A percentile compares a stretch with the other conserved stretches of the same genome.
Evolutionary conservation across 2,797 vertebrate species (phyloP).

Genomic region (Sebastes hubbsi): DNA sequence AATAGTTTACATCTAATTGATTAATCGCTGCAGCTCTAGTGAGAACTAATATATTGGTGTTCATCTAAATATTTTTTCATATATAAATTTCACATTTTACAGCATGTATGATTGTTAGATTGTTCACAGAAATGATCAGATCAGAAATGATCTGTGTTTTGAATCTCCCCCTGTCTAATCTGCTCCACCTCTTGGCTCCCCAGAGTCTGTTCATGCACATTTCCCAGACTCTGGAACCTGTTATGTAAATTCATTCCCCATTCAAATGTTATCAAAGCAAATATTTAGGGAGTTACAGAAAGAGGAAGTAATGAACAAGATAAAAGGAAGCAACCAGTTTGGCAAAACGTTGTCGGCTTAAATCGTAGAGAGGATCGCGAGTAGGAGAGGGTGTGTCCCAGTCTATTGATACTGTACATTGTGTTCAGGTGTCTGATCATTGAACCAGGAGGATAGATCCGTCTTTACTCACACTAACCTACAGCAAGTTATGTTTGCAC

Average conservation of each 20-base stretch:
- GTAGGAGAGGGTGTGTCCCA: conserved; percentile 10
- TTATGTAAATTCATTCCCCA: conserved; percentile 62
- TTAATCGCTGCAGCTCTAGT: too few species aligned
- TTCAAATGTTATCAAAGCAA: conserved; percentile 58
- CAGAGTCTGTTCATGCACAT: conserved; percentile 22
- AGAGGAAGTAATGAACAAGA: conserved; percentile 43
- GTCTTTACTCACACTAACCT: neutral
- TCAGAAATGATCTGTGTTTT: neutral
- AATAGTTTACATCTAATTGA: too few species aligned
- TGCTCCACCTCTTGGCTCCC: neutral
- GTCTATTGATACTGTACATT: neutral
- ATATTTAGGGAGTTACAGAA: conserved; percentile 42
- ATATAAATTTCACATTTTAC: neutral
- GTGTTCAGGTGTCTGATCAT: neutral
- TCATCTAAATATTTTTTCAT: neutral
- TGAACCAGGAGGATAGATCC: neutral
- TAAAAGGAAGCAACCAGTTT: conserved; percentile 19
- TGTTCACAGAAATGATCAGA: neutral
- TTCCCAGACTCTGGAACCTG: conserved; percentile 9
- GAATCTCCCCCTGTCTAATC: neutral
- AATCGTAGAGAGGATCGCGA: neutral
- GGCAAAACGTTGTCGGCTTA: neutral
- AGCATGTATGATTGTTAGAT: neutral
- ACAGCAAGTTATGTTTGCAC: neutral
- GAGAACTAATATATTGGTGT: neutral